Base-by-base conservation (phyloP, 2,797 vertebrate genomes). In the Remorina albescens region DNA sequence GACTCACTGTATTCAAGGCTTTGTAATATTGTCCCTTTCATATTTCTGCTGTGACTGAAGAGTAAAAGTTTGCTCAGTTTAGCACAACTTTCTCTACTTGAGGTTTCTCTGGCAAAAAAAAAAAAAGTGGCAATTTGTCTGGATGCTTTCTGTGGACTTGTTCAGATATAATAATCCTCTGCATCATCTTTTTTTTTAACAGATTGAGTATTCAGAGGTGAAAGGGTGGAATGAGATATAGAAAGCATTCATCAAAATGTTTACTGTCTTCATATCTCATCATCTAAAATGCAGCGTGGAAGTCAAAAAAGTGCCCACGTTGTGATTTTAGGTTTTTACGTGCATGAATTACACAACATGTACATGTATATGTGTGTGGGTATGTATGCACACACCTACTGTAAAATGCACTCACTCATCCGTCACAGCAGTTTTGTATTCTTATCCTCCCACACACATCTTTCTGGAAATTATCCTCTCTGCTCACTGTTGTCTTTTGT, bases 61-160 rank as follows among this genome's bases (percentile, higher is more conserved):
- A 89, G 86, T 84, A 88, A 87, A 90, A 91, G 88, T 91, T 90
- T 89, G 76, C 78, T 83, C 78, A 32, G 75, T 89, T 87, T 79
- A 85, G 79, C 62, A 67, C 71, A 91, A 92, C 87, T 91, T 91
- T 90, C 85, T 86, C 76, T 71, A 81, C 77, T 86, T 80, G 72
- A 80, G 77, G 63, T 90, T 87, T 73, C 46, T 80, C 71, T 80
- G 71, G 73, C 80, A 68, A 55, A n/a, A 50, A 66, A 59, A 26
- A 50, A 58, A 51, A 15, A 12, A 59, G 41, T 51, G 19, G 4
- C 67, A 76, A 25, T 74, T 65, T 88, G 69, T 78, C 74, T 84
- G 69, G 73, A 67, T 70, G 49, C 53, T 81, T 80, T 83, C 54
- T 59, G 59, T 63, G 41, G 42, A 74, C 54, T 49, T 2, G 9